Percentiles rank a stretch among this genome's conserved stretches.
These are phyloP conservation scores for cattle (Bos taurus) DNA, from an alignment of 2,113 vertebrate species.

Conservation along the genomic window ARS-UCD2.0 NC_037344.1:4759501-4760000, in stretches of 20 bases:
- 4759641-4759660: not conserved
- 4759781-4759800: not conserved
- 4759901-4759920: not conserved
- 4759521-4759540: not conserved
- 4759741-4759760: not conserved
- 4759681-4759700: not conserved
- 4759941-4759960: not conserved
- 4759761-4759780: not conserved
- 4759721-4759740: not conserved
- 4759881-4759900: not conserved
- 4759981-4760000: not conserved
- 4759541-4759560: not conserved
- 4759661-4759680: not conserved
- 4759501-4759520: not conserved
- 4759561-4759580: not conserved
- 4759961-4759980: conserved; percentile 10
- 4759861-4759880: not conserved
- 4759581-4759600: not conserved
- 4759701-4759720: not conserved
- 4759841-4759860: not conserved
- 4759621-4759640: not conserved
- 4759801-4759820: not conserved
- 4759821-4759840: not conserved
- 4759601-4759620: not conserved
- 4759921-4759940: not conserved